phyloP scores from a whole-genome alignment of 1,140 invertebrate genomes.

The Pseudobourletiella spinata region DNA sequence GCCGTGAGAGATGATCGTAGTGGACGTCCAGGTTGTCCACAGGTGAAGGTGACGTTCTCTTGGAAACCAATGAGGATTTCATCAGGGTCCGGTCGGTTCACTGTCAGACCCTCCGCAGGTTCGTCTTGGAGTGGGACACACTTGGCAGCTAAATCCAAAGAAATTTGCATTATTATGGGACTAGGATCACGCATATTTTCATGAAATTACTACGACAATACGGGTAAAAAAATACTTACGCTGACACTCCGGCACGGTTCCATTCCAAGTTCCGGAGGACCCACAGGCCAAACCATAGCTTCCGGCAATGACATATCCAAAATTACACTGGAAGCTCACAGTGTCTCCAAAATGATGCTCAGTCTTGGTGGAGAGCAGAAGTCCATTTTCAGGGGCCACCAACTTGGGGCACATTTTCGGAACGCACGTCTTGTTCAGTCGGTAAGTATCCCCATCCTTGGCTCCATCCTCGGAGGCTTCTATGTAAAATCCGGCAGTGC shows the following conservation, averaged over 20 bases:
- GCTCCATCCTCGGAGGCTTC: slow-evolving; percentile 74
- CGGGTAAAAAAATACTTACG: too few relatives aligned
- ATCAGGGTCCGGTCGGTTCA: slow-evolving; percentile 63
- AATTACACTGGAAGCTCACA: slow-evolving; percentile 86
- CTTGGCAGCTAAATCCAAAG: slow-evolving; percentile 57
- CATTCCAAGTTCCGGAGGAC: slow-evolving; percentile 86
- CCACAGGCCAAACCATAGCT: slow-evolving; percentile 74
- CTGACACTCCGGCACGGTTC: slow-evolving; percentile 81
- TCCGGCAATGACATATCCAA: slow-evolving; percentile 86
- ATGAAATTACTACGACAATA: not conserved
- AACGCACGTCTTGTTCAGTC: slow-evolving; percentile 91
- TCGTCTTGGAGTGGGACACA: slow-evolving; percentile 83
- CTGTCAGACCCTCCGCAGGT: slow-evolving; percentile 69
- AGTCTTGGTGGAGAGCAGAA: slow-evolving; percentile 68
- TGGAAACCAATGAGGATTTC: slow-evolving; percentile 76
- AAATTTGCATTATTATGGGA: too few relatives aligned
- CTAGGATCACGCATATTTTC: not conserved
- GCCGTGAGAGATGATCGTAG: slow-evolving; percentile 69
- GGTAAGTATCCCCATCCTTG: slow-evolving; percentile 75
- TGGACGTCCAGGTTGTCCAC: slow-evolving; percentile 63
- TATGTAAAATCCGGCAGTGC: slow-evolving; percentile 80
- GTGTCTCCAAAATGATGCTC: slow-evolving; percentile 83
- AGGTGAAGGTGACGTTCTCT: slow-evolving; percentile 78
- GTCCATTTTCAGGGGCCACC: slow-evolving; percentile 76
- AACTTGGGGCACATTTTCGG: slow-evolving; percentile 78